Evolutionary conservation across 37 sponge, comb jelly and placozoan genomes (phyloP), one percentile per base, ranked within the genome.

Genomic region (Cliona cf. orientalis): DNA sequence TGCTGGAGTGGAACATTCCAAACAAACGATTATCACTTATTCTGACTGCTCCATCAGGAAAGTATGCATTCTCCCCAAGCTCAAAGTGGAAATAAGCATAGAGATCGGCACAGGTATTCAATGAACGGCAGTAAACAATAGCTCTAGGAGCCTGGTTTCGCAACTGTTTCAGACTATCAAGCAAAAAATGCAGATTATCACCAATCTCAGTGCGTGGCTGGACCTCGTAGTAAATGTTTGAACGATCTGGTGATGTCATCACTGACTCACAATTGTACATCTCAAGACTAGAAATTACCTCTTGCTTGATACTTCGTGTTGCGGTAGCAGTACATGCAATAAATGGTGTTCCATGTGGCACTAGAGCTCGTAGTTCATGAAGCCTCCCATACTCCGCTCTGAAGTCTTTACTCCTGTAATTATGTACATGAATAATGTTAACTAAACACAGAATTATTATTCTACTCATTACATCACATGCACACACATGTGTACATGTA

Each of bases 381-480:
- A 86, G n/a, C 19, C 34, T 59, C n/a, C 87, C 87, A 63, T 73
- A 87, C 4, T 74, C 31, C 34, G 81, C 72, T 40, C 74, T 74
- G 72, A 87, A 80, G 22, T 87, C 87, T 28, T 73, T n/a, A 40
- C 81, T 73, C 87, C 87, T 80, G 53, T 7, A 37, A 71, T 34
- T 58, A 43, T 0, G 71, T 0, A 31, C 12, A 78, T 36, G 26
- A 5, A n/a, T n/a, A n/a, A n/a, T n/a, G n/a, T n/a, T n/a, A n/a
- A n/a, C n/a, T n/a, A n/a, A n/a, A n/a, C n/a, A n/a, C n/a, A n/a
- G n/a, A n/a, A n/a, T n/a, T n/a, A n/a, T n/a, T n/a, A n/a, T n/a
- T n/a, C n/a, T n/a, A n/a, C n/a, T n/a, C n/a, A n/a, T n/a, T n/a
- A n/a, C n/a, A n/a, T n/a, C n/a, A n/a, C n/a, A n/a, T n/a, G n/a